Evolutionary conservation across 2,113 vertebrate genomes (phyloP).

Genomic region (Pedetes capensis): DNA sequence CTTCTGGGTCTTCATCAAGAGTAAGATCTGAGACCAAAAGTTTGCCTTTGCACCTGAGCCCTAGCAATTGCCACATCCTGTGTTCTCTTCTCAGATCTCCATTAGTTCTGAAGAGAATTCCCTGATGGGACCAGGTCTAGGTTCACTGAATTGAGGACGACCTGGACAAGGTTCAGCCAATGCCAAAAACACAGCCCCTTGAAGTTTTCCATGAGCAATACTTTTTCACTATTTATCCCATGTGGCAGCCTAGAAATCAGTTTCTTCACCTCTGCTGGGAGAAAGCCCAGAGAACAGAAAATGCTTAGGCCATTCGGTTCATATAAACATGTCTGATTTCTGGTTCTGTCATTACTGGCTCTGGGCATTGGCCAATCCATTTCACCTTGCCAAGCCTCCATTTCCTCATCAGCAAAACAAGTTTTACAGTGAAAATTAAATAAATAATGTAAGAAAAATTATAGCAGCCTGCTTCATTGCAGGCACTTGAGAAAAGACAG

Average conservation of each 20-base stretch:
- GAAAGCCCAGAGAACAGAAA: not conserved
- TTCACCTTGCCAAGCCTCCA: not conserved
- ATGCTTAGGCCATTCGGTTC: not conserved
- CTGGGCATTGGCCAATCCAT: not conserved
- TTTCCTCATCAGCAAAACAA: slow-evolving; percentile 1
- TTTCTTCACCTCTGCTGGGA: slow-evolving; percentile 33
- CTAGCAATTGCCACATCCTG: not conserved
- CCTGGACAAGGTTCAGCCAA: not conserved
- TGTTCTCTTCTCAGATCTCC: not conserved
- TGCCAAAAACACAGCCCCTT: not conserved
- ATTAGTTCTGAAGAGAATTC: not conserved
- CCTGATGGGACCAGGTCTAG: not conserved
- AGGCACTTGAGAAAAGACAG: not conserved
- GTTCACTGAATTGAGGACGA: not conserved
- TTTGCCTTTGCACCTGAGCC: not conserved
- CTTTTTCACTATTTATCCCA: not conserved
- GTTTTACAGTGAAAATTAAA: not conserved
- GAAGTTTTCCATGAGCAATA: not conserved
- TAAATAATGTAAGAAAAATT: not conserved
- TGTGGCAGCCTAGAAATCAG: too few species aligned
- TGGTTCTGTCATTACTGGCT: not conserved
- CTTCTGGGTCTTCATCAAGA: not conserved
- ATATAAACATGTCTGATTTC: not conserved
- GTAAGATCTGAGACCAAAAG: not conserved
- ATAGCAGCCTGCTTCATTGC: not conserved